Evolutionary conservation across 2,797 vertebrate species (phyloP), one percentile per base, ranked within the genome.

Genomic region (Aeoliscus strigatus): DNA sequence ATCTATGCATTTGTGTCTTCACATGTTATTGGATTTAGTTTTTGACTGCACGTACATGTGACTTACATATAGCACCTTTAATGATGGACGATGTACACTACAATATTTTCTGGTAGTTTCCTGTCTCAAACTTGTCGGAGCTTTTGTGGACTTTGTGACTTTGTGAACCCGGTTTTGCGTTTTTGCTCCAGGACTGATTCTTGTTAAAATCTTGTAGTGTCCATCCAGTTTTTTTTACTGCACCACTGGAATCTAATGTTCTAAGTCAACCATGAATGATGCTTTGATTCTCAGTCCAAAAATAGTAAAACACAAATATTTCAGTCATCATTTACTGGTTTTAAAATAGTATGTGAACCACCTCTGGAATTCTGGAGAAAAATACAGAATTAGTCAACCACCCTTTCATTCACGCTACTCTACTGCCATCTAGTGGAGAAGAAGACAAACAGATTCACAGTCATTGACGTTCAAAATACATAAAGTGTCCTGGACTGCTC

Each of bases 161-260:
- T 43, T 43, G 35, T 4, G 2, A 32, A 34, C 6, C 17, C 34
- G 24, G 6, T 40, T 24, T 37, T 39, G 2, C 8, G 25, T 30
- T 28, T 39, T 47, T 45, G 6, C 12, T 7, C 30, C 27, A 28
- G 23, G 14, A 38, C 26, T 37, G 28, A 33, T 39, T 60, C 31
- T 47, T 8, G 9, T 61, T 23, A 64, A 66, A 71, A 64, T 64
- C 27, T 72, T 77, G 63, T 59, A 69, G 63, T 59, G 64, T 54
- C 60, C 34, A 60, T 58, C 39, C 33, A n/a, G n/a, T n/a, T n/a
- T 23, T 18, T 29, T 52, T 52, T 33, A 16, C 18, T 21, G 3
- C 18, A 35, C 16, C 16, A 25, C 48, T 10, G 24, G n/a, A n/a
- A n/a, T 64, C 23, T 15, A 28, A 28, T 3, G 18, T 24, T n/a